Evolutionary conservation across 2,113 vertebrate species (phyloP).

Genomic region (Burhinus oedicnemus): DNA sequence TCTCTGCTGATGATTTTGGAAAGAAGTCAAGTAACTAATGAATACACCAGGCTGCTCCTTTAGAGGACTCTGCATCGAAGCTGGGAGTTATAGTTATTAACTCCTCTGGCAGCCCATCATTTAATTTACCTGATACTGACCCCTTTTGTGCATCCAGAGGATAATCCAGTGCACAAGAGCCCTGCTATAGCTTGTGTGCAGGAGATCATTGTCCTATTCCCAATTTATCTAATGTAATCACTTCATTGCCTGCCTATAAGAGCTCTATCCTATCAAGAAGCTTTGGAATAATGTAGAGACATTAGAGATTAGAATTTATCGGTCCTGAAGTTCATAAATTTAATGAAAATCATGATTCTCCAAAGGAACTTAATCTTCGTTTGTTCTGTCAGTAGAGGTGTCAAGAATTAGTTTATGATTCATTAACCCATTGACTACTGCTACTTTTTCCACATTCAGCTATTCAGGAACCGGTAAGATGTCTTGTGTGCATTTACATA

Average conservation of each 20-base stretch:
- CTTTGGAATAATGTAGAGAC: conserved; percentile 41
- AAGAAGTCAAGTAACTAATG: conserved; percentile 37
- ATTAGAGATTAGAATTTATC: conserved; percentile 70
- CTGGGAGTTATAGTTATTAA: conserved; percentile 46
- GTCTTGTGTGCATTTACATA: background rate
- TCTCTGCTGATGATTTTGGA: conserved; percentile 21
- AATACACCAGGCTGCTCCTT: background rate
- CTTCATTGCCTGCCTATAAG: conserved; percentile 12
- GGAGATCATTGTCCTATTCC: conserved; percentile 43
- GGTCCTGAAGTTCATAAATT: conserved; percentile 54
- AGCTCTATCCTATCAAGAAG: conserved; percentile 41
- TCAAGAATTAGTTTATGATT: conserved; percentile 23
- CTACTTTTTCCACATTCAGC: conserved; percentile 3
- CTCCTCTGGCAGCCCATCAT: conserved; percentile 28
- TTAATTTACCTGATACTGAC: conserved; percentile 37
- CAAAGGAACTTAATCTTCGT: conserved; percentile 26
- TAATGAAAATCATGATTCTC: conserved; percentile 54
- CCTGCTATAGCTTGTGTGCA: background rate
- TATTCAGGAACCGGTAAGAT: background rate
- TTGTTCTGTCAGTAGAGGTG: conserved; percentile 18
- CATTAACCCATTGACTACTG: conserved; percentile 18
- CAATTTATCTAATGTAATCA: conserved; percentile 56
- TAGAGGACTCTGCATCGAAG: background rate
- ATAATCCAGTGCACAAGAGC: background rate
- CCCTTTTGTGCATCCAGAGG: background rate